Base-by-base conservation (phyloP, 92 coral and sea anemone species). In the Zoanthus solanderi region DNA sequence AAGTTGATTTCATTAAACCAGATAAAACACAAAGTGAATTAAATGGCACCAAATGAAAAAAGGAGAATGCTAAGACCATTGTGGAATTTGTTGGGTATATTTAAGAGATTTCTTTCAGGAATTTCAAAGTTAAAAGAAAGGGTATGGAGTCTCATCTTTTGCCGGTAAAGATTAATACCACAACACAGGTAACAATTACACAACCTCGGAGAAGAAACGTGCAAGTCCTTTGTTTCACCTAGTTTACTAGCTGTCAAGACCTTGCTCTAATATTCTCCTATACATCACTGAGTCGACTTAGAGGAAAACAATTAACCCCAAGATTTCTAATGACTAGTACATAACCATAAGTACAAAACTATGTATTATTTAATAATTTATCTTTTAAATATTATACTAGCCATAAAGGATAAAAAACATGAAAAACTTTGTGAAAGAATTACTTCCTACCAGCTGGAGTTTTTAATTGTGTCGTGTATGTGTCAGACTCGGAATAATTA, bases 221-320 rank as follows among this genome's bases (percentile, higher is more conserved):
- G 79, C 54, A 9, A 75, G 57, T 9, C 15, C 34, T 47, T 75
- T 75, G 79, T 75, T 23, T 23, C 23, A 23, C 23, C 23, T 23
- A 23, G 6, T 60, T 13, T 15, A 15, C 12, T 10, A 10, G 23
- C 13, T 60, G 16, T n/a, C 5, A 2, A 4, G 69, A 61, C 69
- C 69, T 61, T 61, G 69, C 69, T 61, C 69, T 61, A 9, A 61
- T 61, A 61, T 6, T 61, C 16, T 61, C 69, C 69, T 61, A 61
- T 17, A 17, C 69, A 61, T 61, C 29, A 61, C 69, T 16, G 23
- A 23, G 23, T 23, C 23, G 23, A 23, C 23, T 23, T 23, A 23
- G 23, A 23, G 23, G 23, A 23, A 23, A 23, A 23, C 23, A 23
- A 23, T 23, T 23, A 23, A 23, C 23, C 0, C 0, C 23, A 23